Base-by-base conservation (phyloP, 1,140 invertebrate genomes). In the Ceratosolen solmsi region DNA sequence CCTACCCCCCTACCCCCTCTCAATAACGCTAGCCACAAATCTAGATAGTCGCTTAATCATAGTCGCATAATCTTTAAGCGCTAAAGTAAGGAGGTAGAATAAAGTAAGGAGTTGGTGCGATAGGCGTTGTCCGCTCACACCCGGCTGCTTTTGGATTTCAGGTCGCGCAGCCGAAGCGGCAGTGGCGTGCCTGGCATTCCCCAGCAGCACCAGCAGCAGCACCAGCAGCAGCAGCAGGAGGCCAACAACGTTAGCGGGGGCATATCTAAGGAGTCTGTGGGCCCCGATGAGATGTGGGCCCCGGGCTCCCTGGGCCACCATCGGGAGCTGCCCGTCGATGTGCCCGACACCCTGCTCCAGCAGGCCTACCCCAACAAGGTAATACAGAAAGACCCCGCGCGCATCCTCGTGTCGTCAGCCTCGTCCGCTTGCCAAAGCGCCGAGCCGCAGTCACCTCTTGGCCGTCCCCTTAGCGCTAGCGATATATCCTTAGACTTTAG, bases 271-370 rank as follows among this genome's bases (percentile, higher is more conserved):
- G 89, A 90, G 87, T 82, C 87, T 83, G 86, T 86, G 87, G 87
- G 86, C 82, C 88, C 90, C 86, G 88, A 91, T 91, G 91, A 89
- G 86, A 92, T 92, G 91, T 92, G 91, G 91, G 88, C 88, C 85
- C 89, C 91, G 88, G 89, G 89, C 83, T 87, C 88, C 88, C 88
- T 92, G 94, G 94, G 95, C 91, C 96, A 96, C 87, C 96, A 96
- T 93, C 95, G 96, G 88, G 98, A 99, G 94, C 98, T 99, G 96
- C 97, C 98, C 87, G 98, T 99, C 88, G 98, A 99, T 92, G 98
- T 98, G 83, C 98, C 98, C 87, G 98, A 98, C 88, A 96, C 95
- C 87, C 99, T 99, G 92, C 95, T 98, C 94, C 84, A 94, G 95
- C 90, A 96, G 96, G 91, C 99, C 97, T 93, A 98, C 95, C 82